Evolutionary conservation across 2,888 invertebrate genomes (phyloP).

Genomic region (Mesorhabditis sp.): DNA sequence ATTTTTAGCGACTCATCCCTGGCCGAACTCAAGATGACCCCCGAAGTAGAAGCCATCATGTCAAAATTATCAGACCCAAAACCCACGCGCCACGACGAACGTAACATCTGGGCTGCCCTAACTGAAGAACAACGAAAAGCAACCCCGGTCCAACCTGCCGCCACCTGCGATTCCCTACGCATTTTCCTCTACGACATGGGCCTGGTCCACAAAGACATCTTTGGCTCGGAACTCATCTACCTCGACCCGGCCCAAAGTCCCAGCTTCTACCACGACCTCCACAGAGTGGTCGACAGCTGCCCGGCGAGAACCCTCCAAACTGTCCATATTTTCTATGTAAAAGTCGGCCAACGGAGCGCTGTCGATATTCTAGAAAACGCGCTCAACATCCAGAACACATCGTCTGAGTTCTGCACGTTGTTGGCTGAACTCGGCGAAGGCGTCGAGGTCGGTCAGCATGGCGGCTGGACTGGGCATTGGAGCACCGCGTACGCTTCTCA

Average conservation of each 20-base stretch:
- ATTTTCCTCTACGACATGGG: conserved; percentile 93
- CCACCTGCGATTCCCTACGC: conserved; percentile 81
- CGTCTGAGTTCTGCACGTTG: conserved; percentile 66
- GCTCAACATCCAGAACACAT: conserved; percentile 60
- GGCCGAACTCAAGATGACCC: background rate
- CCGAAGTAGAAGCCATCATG: background rate
- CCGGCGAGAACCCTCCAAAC: conserved; percentile 76
- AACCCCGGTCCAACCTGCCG: no score
- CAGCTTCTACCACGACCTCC: conserved; percentile 77
- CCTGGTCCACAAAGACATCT: conserved; percentile 70
- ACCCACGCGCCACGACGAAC: background rate
- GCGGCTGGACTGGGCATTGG: conserved; percentile 89
- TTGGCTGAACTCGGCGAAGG: conserved; percentile 79
- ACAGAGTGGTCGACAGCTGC: conserved; percentile 71
- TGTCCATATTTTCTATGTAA: conserved; percentile 87
- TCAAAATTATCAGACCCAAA: background rate
- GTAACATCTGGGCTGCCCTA: background rate
- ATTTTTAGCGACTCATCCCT: background rate
- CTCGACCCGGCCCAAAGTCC: conserved; percentile 69
- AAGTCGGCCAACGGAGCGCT: conserved; percentile 76
- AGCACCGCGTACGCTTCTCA: conserved; percentile 67
- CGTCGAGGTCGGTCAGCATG: conserved; percentile 78
- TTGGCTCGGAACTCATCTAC: conserved; percentile 58
- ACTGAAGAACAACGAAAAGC: background rate
- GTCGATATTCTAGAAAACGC: conserved; percentile 79